These are phyloP conservation scores for Cheilosia impressa DNA, from an alignment of 2,888 invertebrate species.

Conservation along the genomic window DNA sequence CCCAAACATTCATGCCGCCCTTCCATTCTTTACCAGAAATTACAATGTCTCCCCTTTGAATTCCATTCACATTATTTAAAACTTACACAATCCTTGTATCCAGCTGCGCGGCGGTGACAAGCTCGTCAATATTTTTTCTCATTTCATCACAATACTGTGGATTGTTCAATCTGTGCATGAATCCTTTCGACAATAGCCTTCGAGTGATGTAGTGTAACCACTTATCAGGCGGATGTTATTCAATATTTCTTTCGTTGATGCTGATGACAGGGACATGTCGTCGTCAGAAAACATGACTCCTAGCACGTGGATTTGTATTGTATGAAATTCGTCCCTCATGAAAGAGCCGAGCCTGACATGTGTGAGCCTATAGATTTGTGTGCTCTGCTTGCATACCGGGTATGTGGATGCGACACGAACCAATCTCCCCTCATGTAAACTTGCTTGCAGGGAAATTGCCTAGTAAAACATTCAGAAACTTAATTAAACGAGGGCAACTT, in stretches of 20 bases:
- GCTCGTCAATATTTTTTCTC: constrained; percentile 7
- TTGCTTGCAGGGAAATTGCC: background rate
- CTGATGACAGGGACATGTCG: constrained; percentile 15
- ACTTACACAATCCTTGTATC: constrained; percentile 10
- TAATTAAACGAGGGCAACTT: constrained; percentile 4
- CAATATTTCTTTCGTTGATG: constrained; percentile 10
- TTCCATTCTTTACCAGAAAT: background rate
- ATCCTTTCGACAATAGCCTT: constrained; percentile 14
- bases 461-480: constrained; percentile 5
- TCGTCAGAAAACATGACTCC: constrained; percentile 7
- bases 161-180: constrained; percentile 21
- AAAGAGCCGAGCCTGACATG: background rate
- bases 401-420: constrained; percentile 2
- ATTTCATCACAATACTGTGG: constrained; percentile 15
- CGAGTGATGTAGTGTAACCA: constrained; percentile 35
- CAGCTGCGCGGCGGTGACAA: constrained; percentile 26
- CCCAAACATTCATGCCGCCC: background rate
- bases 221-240: constrained; percentile 38
- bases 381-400: background rate
- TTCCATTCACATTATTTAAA: constrained; percentile 11
- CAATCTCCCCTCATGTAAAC: background rate
- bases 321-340: background rate
- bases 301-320: constrained; percentile 17
- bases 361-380: constrained; percentile 1
- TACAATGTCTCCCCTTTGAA: background rate